phyloP scores from a whole-genome alignment of 2,888 invertebrate genomes.

The Orthonevra nobilis region DNA sequence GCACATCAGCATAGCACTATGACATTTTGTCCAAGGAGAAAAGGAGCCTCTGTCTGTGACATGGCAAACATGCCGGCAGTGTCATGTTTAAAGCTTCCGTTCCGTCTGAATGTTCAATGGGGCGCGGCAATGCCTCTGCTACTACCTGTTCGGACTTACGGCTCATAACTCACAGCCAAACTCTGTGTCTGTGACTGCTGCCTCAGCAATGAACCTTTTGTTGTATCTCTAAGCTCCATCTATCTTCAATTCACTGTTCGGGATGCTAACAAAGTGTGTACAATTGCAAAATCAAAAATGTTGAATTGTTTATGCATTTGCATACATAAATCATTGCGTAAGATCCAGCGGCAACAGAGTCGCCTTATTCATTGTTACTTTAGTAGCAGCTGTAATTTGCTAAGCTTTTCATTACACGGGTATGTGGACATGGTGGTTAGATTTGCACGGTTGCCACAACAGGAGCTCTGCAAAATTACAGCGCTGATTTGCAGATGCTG shows the following conservation, averaged over 20 bases:
- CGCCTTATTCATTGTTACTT: conserved; percentile 40
- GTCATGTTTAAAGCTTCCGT: conserved; percentile 64
- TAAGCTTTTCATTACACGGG: conserved; percentile 52
- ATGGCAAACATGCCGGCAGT: conserved; percentile 23
- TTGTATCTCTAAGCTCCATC: conserved; percentile 26
- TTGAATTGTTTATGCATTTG: conserved; percentile 68
- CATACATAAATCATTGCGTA: conserved; percentile 71
- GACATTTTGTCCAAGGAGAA: conserved; percentile 42
- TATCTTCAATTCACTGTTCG: conserved; percentile 17
- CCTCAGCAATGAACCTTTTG: conserved; percentile 14
- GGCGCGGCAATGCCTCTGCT: neutral
- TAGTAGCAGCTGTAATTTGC: conserved; percentile 22
- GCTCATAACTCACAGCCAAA: conserved; percentile 49
- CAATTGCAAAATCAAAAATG: conserved; percentile 63
- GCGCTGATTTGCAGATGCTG: conserved; percentile 55
- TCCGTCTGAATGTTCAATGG: conserved; percentile 40
- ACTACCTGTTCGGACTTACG: neutral
- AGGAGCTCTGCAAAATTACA: conserved; percentile 57
- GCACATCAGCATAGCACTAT: neutral
- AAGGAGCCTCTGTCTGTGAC: neutral
- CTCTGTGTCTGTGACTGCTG: conserved; percentile 22
- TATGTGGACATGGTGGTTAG: conserved; percentile 22
- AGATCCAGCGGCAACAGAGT: conserved; percentile 27
- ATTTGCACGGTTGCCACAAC: conserved; percentile 32
- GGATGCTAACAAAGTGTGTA: conserved; percentile 43